A percentile compares a stretch with the other conserved stretches of the same genome.
phyloP scores from a whole-genome alignment of 2,113 vertebrate species.

The Rattus rattus region DNA sequence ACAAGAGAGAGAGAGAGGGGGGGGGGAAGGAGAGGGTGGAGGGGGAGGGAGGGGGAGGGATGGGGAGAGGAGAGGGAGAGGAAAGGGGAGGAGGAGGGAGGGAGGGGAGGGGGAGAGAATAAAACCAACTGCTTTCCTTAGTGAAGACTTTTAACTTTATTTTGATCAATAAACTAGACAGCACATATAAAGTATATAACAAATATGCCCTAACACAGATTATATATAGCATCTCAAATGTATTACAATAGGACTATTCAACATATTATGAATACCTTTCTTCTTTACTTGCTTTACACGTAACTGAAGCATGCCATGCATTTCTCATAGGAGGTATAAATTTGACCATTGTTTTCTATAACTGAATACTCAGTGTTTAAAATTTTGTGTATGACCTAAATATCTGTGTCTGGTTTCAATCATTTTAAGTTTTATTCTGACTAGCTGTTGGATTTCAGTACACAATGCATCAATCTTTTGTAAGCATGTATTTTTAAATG shows the following conservation, averaged over 20 bases:
- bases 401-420: background rate
- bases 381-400: background rate
- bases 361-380: background rate
- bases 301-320: background rate
- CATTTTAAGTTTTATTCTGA: background rate
- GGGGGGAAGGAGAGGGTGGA: background rate
- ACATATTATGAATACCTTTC: background rate
- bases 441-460: background rate
- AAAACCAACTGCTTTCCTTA: background rate
- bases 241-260: background rate
- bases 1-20: too few species aligned
- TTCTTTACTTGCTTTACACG: background rate
- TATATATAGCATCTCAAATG: background rate
- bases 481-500: background rate
- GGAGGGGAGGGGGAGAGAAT: too few species aligned
- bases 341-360: background rate
- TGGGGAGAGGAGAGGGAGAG: too few species aligned
- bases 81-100: too few species aligned
- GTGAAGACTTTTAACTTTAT: background rate
- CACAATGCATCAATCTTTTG: background rate
- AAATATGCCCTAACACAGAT: background rate
- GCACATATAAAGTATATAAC: background rate
- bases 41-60: background rate
- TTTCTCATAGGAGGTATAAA: background rate
- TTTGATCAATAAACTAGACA: background rate